These are phyloP conservation scores for Onchidella celtica DNA, from an alignment of 2,888 invertebrate genomes.

Conservation along the genomic window DNA sequence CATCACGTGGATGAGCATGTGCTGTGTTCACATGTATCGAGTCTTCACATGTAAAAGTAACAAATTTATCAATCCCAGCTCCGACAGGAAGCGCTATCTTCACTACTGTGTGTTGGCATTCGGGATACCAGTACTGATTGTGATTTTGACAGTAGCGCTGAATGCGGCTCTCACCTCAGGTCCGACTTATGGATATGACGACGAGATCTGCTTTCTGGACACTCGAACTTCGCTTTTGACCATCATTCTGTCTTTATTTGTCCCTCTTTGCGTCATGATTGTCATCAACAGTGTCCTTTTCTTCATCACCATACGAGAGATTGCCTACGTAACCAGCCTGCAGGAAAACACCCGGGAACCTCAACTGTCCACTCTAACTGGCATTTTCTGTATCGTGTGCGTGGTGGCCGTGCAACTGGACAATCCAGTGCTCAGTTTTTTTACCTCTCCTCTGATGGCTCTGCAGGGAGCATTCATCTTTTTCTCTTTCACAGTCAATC, in stretches of 20 bases:
- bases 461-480: constrained; percentile 57
- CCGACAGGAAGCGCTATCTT: constrained; percentile 36
- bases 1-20: constrained; percentile 57
- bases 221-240: neutral
- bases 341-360: constrained; percentile 29
- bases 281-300: constrained; percentile 52
- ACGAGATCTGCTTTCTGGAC: constrained; percentile 42
- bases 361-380: constrained; percentile 57
- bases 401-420: constrained; percentile 40
- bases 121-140: constrained; percentile 50
- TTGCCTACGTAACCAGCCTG: constrained; percentile 44
- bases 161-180: constrained; percentile 50
- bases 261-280: constrained; percentile 50
- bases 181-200: constrained; percentile 43
- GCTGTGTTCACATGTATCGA: constrained; percentile 58
- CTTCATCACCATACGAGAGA: constrained; percentile 50
- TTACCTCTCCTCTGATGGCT: constrained; percentile 49
- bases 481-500: constrained; percentile 55
- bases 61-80: constrained; percentile 24
- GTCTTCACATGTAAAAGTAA: constrained; percentile 49
- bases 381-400: constrained; percentile 53
- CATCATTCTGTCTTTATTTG: neutral
- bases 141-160: constrained; percentile 40
- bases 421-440: neutral
- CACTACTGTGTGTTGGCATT: constrained; percentile 53